Evolutionary conservation across 2,888 invertebrate species (phyloP).

Genomic region (Ectemnius cavifrons): DNA sequence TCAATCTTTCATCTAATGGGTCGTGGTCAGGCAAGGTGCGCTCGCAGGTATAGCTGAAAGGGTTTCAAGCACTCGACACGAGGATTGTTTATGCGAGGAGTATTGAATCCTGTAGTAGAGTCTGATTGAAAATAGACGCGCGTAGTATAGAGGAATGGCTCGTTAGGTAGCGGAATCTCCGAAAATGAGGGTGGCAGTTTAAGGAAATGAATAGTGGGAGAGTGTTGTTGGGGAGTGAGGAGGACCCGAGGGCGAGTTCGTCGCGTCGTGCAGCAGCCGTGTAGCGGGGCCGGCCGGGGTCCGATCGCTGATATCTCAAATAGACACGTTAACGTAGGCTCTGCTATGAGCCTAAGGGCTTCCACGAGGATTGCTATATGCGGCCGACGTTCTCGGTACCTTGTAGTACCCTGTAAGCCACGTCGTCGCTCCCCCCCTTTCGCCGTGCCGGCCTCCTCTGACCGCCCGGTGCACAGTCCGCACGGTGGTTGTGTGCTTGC

Average conservation of each 20-base stretch:
- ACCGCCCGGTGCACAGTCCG: constrained; percentile 14
- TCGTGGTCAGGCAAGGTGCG: no score
- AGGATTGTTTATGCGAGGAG: no score
- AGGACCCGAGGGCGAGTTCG: constrained; percentile 51
- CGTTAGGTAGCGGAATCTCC: no score
- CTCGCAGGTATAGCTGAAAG: no score
- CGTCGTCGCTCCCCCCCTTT: constrained; percentile 28
- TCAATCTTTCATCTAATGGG: no score
- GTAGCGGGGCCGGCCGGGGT: constrained; percentile 34
- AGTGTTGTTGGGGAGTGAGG: constrained; percentile 28
- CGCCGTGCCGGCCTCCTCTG: constrained; percentile 14
- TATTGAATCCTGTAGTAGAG: no score
- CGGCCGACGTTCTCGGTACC: constrained; percentile 53
- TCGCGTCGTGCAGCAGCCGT: constrained; percentile 62
- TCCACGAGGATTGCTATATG: constrained; percentile 52
- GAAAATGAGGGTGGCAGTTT: constrained; percentile 12
- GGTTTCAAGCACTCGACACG: no score
- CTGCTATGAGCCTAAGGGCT: constrained; percentile 63
- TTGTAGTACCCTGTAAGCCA: constrained; percentile 58
- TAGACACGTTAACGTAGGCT: constrained; percentile 72
- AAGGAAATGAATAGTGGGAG: background rate
- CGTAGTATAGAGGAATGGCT: no score
- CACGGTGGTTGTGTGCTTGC: constrained; percentile 58
- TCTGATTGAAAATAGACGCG: no score
- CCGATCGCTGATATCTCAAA: constrained; percentile 74